Conservation (phyloP, 1,140 invertebrate genomes). For the Sycobia sp. region DNA sequence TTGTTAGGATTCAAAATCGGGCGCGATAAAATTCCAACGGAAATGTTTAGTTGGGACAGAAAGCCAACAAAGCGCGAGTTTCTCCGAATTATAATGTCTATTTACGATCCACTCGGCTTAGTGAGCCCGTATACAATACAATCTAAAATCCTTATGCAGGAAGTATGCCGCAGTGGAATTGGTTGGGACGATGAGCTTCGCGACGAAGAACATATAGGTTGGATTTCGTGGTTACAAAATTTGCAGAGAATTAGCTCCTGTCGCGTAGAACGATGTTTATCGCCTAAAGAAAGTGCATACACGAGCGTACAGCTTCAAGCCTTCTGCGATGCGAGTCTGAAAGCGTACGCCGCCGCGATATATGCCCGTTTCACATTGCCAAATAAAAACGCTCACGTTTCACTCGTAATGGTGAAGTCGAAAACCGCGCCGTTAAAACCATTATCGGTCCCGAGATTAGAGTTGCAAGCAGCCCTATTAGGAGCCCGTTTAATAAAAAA, state of each 20-base stretch:
- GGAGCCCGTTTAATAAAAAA: neutral
- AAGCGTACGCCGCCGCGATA: neutral
- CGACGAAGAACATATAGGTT: neutral
- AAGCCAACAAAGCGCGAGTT: neutral
- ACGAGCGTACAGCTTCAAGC: neutral
- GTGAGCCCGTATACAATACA: slow-evolving; percentile 33
- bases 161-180: slow-evolving; percentile 24
- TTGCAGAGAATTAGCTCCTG: neutral
- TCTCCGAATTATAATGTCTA: neutral
- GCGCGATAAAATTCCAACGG: neutral
- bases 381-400: neutral
- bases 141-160: slow-evolving; percentile 38
- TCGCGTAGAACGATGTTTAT: neutral
- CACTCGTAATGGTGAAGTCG: neutral
- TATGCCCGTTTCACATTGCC: neutral
- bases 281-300: too few relatives aligned
- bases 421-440: neutral
- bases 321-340: neutral
- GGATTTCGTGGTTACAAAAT: neutral
- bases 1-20: neutral
- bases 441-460: neutral
- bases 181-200: neutral
- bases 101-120: slow-evolving; percentile 31
- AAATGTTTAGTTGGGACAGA: neutral
- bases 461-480: slow-evolving; percentile 8